phyloP scores from a whole-genome alignment of 2,113 vertebrate species.

The Melanerpes formicivorus region DNA sequence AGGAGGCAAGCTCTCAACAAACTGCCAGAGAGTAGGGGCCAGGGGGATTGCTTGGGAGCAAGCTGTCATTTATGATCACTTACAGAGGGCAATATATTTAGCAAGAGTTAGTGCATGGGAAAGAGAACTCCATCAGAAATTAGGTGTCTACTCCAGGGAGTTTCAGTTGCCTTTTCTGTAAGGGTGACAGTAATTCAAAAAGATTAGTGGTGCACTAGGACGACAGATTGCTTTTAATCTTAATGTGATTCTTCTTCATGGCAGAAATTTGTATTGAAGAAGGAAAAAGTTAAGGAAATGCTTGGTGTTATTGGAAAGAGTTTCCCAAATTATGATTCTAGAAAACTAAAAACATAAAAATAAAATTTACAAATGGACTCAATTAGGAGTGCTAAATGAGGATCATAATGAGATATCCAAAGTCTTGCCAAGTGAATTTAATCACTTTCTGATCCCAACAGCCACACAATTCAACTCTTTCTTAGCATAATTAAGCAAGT shows the following conservation, averaged over 20 bases:
- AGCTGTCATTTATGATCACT: not conserved
- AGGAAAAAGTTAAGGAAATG: constrained; percentile 32
- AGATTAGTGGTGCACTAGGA: not conserved
- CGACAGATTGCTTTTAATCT: constrained; percentile 40
- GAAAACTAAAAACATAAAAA: constrained; percentile 8
- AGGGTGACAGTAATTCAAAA: not conserved
- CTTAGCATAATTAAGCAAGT: constrained; percentile 87
- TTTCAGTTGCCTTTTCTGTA: not conserved
- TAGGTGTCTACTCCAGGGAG: not conserved
- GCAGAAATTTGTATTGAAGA: constrained; percentile 22
- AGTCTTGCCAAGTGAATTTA: constrained; percentile 85
- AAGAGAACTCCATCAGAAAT: not conserved
- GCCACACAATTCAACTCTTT: constrained; percentile 80
- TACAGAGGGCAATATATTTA: not conserved
- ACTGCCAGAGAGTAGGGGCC: not conserved
- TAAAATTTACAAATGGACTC: constrained; percentile 59
- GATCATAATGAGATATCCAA: constrained; percentile 84
- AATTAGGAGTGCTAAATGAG: constrained; percentile 85
- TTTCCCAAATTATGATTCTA: constrained; percentile 58
- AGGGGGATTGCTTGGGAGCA: not conserved
- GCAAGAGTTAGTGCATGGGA: not conserved
- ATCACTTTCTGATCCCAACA: constrained; percentile 85
- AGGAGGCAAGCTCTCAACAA: not conserved
- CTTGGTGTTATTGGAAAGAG: constrained; percentile 26
- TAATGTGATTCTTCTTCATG: not conserved